Percentiles rank a stretch among this genome's conserved stretches.
Evolutionary conservation across 2,113 vertebrate genomes (phyloP).

Genomic region (Cisticola juncidis): DNA sequence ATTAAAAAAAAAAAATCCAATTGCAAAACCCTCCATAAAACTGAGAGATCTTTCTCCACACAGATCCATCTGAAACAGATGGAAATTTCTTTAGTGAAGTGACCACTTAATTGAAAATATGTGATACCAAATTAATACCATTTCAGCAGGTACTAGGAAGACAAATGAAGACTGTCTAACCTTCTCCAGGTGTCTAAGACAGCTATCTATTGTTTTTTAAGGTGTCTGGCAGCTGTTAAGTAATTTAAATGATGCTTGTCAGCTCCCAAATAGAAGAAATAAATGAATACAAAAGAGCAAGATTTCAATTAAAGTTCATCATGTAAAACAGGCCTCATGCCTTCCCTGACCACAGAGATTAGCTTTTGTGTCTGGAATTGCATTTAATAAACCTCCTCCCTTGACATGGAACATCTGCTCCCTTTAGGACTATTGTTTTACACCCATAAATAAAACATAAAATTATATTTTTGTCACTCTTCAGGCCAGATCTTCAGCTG

Average conservation of each 20-base stretch:
- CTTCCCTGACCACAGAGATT: slow-evolving; percentile 71
- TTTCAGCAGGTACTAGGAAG: slow-evolving; percentile 15
- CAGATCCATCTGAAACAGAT: slow-evolving; percentile 48
- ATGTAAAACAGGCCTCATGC: slow-evolving; percentile 60
- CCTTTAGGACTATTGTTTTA: slow-evolving; percentile 72
- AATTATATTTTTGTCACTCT: slow-evolving; percentile 78
- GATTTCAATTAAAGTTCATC: slow-evolving; percentile 74
- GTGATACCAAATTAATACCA: slow-evolving; percentile 11
- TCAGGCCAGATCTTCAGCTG: slow-evolving; percentile 63
- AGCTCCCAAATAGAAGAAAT: slow-evolving; percentile 54
- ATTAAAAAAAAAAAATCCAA: neutral
- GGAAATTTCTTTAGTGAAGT: slow-evolving; percentile 32
- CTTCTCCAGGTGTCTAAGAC: slow-evolving; percentile 24
- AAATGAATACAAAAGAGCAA: slow-evolving; percentile 59
- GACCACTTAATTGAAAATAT: slow-evolving; percentile 39
- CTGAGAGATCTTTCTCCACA: neutral
- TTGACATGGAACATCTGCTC: slow-evolving; percentile 64
- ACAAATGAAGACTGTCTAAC: neutral
- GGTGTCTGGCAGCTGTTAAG: slow-evolving; percentile 31
- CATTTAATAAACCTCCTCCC: slow-evolving; percentile 66
- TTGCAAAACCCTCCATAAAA: slow-evolving; percentile 49
- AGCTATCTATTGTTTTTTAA: slow-evolving; percentile 5
- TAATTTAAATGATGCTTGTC: slow-evolving; percentile 24
- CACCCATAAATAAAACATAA: slow-evolving; percentile 79
- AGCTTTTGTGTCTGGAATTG: slow-evolving; percentile 70